These are phyloP conservation scores for Eumaeus atala DNA, from an alignment of 1,140 invertebrate species.

Conservation along the genomic window DNA sequence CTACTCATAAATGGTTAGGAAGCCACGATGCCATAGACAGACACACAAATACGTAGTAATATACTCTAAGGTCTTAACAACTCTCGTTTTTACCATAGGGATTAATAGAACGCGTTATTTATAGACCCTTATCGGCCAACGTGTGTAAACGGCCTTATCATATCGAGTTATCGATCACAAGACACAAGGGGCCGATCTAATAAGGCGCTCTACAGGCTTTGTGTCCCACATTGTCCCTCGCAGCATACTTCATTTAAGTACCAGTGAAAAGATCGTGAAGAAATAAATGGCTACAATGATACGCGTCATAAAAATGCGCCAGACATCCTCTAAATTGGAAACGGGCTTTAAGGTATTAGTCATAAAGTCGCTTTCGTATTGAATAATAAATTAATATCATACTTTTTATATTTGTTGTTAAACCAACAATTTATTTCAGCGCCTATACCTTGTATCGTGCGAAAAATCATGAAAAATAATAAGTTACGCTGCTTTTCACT, in stretches of 20 bases:
- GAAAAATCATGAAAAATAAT: too few relatives aligned
- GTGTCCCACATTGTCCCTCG: conserved; percentile 16
- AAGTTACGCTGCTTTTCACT: too few relatives aligned
- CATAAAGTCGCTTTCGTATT: neutral
- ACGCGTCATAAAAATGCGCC: conserved; percentile 14
- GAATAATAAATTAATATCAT: neutral
- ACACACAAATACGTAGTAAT: too few relatives aligned
- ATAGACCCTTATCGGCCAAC: neutral
- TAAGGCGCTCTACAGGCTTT: conserved; percentile 12
- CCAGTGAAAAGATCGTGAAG: conserved; percentile 16
- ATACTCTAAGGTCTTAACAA: too few relatives aligned
- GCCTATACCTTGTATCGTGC: too few relatives aligned
- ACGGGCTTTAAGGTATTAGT: neutral
- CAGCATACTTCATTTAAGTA: conserved; percentile 18
- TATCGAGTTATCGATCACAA: conserved; percentile 15
- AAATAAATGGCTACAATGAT: conserved; percentile 16
- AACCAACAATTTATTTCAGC: neutral
- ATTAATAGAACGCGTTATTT: neutral
- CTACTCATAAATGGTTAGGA: too few relatives aligned
- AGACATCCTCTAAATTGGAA: conserved; percentile 9
- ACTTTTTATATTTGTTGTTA: neutral
- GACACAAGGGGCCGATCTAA: conserved; percentile 16
- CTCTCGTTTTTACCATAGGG: neutral
- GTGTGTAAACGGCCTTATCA: conserved; percentile 12
- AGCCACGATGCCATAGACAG: too few relatives aligned